Conservation (phyloP, 53 echinoderm and acorn worm genomes). For the Zoroaster sp. region DNA sequence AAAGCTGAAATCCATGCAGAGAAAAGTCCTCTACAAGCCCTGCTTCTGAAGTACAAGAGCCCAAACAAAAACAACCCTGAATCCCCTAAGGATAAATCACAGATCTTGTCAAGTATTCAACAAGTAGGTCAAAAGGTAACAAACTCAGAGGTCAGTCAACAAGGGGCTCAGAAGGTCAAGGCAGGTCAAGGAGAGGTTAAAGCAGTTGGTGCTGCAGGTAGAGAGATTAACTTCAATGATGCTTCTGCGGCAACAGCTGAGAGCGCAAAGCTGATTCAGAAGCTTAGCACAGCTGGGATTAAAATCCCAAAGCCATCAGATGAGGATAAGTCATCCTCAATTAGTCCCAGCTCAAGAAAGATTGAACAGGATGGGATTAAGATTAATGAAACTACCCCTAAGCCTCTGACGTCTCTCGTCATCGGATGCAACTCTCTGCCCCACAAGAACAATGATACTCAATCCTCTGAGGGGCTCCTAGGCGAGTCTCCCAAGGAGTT, state of each 20-base stretch:
- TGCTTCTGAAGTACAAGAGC: constrained; percentile 1
- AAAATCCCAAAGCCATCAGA: background rate
- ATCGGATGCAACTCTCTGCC: background rate
- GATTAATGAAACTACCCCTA: background rate
- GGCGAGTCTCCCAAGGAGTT: background rate
- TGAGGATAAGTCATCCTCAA: background rate
- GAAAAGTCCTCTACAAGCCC: background rate
- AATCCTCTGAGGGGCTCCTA: background rate
- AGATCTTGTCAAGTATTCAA: background rate
- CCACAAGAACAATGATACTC: background rate
- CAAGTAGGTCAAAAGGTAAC: background rate
- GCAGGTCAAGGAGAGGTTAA: background rate
- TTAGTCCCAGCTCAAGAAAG: background rate
- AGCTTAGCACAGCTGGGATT: background rate
- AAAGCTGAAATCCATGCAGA: background rate
- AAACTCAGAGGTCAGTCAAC: background rate
- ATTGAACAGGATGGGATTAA: background rate
- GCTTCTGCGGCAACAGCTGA: background rate
- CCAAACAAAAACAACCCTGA: background rate
- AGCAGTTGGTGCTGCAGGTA: background rate
- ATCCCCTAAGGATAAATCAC: background rate
- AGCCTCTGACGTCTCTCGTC: background rate
- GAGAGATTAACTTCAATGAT: background rate
- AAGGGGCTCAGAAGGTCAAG: no score
- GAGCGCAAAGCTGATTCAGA: background rate